Evolutionary conservation across 2,797 vertebrate species (phyloP), one percentile per base, ranked within the genome.

Genomic region (Muscicapa striata): DNA sequence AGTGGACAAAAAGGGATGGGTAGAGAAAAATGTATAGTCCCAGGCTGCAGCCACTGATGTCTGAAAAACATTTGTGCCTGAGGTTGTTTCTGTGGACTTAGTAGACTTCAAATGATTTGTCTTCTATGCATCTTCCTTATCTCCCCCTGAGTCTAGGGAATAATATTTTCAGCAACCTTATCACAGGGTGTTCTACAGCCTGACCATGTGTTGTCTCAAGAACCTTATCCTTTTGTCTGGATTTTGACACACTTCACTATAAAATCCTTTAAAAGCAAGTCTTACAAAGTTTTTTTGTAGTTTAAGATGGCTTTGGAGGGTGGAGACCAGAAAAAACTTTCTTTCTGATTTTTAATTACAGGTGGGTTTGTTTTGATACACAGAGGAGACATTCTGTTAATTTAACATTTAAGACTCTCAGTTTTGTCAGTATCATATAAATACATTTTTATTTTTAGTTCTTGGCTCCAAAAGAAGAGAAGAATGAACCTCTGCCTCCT

Each of bases 401-500:
- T 78, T 58, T 74, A 75, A 43, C 5, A 14, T n/a, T 26, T 41
- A 70, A n/a, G 18, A 7, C 52, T 67, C 34, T 29, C 52, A 27
- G 10, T 84, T 92, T 68, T 67, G 23, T 85, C 45, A n/a, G 5
- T 48, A 40, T 79, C 19, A 8, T 13, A 77, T 52, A 62, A 79
- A 84, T 84, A 13, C 19, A 10, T 64, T 84, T 94, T 55, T 97
- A 2, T 97, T 95, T 97, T 66, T 94, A 99, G 99, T 99, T 99
- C 97, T 97, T 99, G 93, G 94, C 96, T 38, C 90, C 95, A 1
- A 98, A 98, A 90, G 98, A 98, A 90, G 97, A 97, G 91, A 95
- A 98, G 87, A 96, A 93, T 29, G 98, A 98, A 90, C 91, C 77
- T 41, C n/a, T 94, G 26, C 88, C 98, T 46, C 43, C 77, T 18